phyloP scores from a whole-genome alignment of 2,113 vertebrate species.

The Hypocryptadius cinnamomeus region DNA sequence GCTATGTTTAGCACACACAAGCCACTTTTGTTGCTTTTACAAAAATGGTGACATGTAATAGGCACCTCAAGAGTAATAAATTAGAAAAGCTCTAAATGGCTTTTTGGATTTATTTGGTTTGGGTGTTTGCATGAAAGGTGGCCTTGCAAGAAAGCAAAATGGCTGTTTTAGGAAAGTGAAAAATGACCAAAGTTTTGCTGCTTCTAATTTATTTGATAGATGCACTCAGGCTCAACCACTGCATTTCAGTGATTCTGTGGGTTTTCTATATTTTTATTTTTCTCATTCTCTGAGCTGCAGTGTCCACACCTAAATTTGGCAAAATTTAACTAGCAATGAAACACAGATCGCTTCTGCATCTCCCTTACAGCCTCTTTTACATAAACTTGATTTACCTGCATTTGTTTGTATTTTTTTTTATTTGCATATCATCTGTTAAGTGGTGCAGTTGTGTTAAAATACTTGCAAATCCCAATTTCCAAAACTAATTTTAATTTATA shows the following conservation, averaged over 20 bases:
- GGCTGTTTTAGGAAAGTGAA: neutral
- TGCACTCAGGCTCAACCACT: neutral
- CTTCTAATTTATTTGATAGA: slow-evolving; percentile 19
- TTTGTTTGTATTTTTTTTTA: neutral
- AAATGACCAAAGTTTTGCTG: neutral
- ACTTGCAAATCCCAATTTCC: neutral
- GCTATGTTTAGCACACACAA: neutral
- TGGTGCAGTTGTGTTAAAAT: neutral
- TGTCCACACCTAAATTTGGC: neutral
- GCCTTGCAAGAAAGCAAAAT: neutral
- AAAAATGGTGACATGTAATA: neutral
- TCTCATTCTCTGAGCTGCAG: neutral
- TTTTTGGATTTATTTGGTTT: neutral
- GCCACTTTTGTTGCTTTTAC: neutral
- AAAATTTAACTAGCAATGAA: neutral
- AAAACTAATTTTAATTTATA: neutral
- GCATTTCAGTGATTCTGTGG: neutral
- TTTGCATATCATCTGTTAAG: neutral
- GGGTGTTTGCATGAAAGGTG: neutral
- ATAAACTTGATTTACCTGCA: neutral
- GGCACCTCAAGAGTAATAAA: neutral
- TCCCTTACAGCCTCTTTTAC: neutral
- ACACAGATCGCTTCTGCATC: neutral
- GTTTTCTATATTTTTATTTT: neutral
- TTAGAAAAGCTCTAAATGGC: neutral